Base-by-base conservation (phyloP, 2,888 invertebrate genomes). In the Volucella bombylans region DNA sequence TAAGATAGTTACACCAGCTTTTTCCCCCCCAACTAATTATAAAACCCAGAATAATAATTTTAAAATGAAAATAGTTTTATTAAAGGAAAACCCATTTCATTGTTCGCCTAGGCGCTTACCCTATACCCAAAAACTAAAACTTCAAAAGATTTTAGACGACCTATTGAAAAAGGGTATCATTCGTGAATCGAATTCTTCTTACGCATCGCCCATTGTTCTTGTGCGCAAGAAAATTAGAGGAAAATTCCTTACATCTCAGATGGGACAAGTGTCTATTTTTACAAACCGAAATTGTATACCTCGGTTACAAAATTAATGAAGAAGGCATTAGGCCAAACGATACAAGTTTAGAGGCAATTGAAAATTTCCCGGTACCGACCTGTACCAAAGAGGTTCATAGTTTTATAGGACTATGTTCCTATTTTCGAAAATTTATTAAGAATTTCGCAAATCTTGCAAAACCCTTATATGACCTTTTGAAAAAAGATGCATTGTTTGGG, bases 241-340 rank as follows among this genome's bases (percentile, higher is more conserved):
- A 62, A 69, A 62, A 69, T 61, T 49, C 18, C 18, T 23, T 23
- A 23, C 2, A 23, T 23, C 18, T 23, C 31, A 54, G 67, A 43
- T 59, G 12, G 6, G 74, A 77, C 23, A 74, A 65, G 41, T 74
- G 73, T 14, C 2, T 15, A 1, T 74, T 74, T 57, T 41, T 55
- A 8, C 15, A 64, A 55, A 73, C 39, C 0, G 59, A 76, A 54
- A 61, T 67, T 18, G 50, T 57, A 52, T 76, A 68, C 14, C 38
- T 77, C 8, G 61, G 68, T 14, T 68, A 77, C 11, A 77, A 77
- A 39, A 68, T 68, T 61, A 67, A n/a, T n/a, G n/a, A n/a, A 38
- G 39, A 77, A 14, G 1, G 18, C 8, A 15, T 68, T 1, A 62
- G 47, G 18, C 68, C 68, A 23, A 77, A 62, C 23, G 61, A 76